These are phyloP conservation scores for Eupithecia subumbrata DNA, from an alignment of 2,888 invertebrate genomes.

Conservation along the genomic window DNA sequence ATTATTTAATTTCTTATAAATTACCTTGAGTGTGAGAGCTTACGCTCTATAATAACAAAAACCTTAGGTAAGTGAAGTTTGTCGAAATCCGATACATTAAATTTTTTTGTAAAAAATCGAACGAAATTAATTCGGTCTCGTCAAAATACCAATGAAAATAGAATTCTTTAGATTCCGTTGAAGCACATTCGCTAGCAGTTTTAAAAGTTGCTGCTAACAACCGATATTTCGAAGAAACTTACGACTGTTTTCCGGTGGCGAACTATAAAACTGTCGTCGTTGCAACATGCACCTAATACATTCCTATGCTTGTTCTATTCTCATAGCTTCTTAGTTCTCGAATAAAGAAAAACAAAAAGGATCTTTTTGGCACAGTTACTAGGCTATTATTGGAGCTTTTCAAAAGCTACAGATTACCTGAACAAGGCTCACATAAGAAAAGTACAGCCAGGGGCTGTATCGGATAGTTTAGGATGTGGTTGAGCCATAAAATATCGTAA, in stretches of 20 bases:
- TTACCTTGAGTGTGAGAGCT: no score
- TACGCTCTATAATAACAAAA: no score
- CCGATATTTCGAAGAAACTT: slow-evolving; percentile 45
- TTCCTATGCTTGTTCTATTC: slow-evolving; percentile 54
- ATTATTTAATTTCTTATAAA: no score
- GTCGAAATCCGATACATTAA: not conserved
- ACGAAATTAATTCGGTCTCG: not conserved
- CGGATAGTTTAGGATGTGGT: slow-evolving; percentile 71
- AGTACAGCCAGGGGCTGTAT: slow-evolving; percentile 48
- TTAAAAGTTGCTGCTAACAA: slow-evolving; percentile 47
- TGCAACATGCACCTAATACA: slow-evolving; percentile 64
- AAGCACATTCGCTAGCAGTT: slow-evolving; percentile 55
- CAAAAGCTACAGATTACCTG: not conserved
- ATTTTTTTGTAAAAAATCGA: not conserved
- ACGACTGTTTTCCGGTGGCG: slow-evolving; percentile 62
- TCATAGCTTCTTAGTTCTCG: slow-evolving; percentile 35
- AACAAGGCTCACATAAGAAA: not conserved
- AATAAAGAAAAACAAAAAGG: not conserved
- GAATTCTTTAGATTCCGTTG: slow-evolving; percentile 6
- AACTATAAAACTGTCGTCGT: slow-evolving; percentile 69
- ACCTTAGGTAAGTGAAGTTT: not conserved
- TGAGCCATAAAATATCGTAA: slow-evolving; percentile 61
- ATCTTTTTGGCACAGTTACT: not conserved
- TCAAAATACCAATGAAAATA: not conserved
- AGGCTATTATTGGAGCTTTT: not conserved